A percentile compares a stretch with the other conserved stretches of the same genome.
Evolutionary conservation across 2,888 invertebrate species (phyloP).

Genomic region (Drosophila stalkeri): DNA sequence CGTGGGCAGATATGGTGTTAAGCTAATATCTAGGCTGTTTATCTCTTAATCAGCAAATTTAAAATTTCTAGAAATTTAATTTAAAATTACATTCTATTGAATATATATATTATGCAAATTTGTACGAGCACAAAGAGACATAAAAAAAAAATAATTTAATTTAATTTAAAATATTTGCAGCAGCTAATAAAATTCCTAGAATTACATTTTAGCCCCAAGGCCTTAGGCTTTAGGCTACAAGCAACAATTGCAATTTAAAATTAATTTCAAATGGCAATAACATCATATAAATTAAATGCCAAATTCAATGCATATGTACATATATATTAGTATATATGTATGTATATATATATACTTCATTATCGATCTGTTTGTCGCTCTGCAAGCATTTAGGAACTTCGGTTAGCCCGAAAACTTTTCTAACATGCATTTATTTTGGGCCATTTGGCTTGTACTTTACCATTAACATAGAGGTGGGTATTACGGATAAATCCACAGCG

Average conservation of each 20-base stretch:
- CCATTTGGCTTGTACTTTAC: conserved; percentile 81
- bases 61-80: background rate
- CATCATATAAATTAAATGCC: background rate
- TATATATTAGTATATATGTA: background rate
- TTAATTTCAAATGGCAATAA: background rate
- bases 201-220: background rate
- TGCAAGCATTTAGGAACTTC: conserved; percentile 35
- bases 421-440: conserved; percentile 27
- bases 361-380: conserved; percentile 1
- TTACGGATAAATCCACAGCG: conserved; percentile 84
- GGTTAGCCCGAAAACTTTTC: conserved; percentile 13
- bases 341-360: background rate
- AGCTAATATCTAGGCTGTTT: background rate
- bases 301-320: background rate
- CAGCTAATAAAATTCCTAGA: background rate
- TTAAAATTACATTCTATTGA: too few relatives aligned
- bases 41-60: background rate
- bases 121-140: background rate
- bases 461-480: conserved; percentile 85
- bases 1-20: background rate
- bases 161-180: background rate
- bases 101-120: conserved; percentile 3
- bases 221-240: background rate
- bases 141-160: background rate
- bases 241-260: background rate